phyloP scores from a whole-genome alignment of 2,888 invertebrate genomes.

The Muschampia plurimacula region DNA sequence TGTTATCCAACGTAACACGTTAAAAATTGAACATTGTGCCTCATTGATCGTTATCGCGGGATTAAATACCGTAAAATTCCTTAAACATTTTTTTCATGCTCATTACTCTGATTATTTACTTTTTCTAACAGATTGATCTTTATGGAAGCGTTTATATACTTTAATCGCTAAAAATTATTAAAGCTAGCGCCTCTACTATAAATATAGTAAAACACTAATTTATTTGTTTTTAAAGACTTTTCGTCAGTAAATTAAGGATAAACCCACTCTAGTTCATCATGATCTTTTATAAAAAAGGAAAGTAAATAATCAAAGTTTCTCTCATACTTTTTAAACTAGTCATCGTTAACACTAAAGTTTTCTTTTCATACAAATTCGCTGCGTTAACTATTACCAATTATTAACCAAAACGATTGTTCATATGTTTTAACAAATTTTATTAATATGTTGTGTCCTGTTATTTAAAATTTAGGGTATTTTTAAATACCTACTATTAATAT shows the following conservation, averaged over 20 bases:
- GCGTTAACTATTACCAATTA: slow-evolving; percentile 54
- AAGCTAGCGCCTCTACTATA: no score
- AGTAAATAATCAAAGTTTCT: not conserved
- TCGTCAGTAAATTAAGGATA: no score
- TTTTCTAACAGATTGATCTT: not conserved
- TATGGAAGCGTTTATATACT: not conserved
- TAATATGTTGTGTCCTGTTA: slow-evolving; percentile 75
- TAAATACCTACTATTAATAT: slow-evolving; percentile 61
- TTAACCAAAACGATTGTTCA: slow-evolving; percentile 83
- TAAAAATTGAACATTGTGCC: slow-evolving; percentile 25
- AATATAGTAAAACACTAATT: no score
- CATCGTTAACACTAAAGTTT: slow-evolving; percentile 31
- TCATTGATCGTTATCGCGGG: slow-evolving; percentile 23
- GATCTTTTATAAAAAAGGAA: not conserved
- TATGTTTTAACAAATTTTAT: slow-evolving; percentile 81
- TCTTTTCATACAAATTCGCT: slow-evolving; percentile 35
- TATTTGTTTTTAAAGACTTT: no score
- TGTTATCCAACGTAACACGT: slow-evolving; percentile 3
- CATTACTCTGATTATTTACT: slow-evolving; percentile 5
- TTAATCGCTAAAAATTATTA: no score
- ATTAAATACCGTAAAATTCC: slow-evolving; percentile 23
- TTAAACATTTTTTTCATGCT: slow-evolving; percentile 8
- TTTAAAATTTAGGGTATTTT: slow-evolving; percentile 66
- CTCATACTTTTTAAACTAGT: slow-evolving; percentile 37
- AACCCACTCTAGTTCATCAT: not conserved